phyloP scores from a whole-genome alignment of 2,888 invertebrate species.

The Rotaria macrura region DNA sequence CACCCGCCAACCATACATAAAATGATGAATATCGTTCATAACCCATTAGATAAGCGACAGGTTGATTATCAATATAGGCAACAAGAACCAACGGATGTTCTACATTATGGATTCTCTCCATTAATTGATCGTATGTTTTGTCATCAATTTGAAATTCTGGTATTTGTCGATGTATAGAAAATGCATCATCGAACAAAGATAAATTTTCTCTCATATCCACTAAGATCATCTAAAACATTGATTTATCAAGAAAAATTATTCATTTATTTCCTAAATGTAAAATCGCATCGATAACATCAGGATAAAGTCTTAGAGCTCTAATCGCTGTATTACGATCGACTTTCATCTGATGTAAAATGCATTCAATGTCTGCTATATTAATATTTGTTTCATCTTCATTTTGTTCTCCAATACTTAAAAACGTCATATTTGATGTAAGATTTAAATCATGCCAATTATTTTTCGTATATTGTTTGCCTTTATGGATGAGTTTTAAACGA shows the following conservation, averaged over 20 bases:
- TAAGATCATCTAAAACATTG: background rate
- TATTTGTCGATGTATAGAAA: background rate
- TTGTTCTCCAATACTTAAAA: conserved; percentile 40
- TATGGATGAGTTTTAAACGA: conserved; percentile 40
- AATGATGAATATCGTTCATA: background rate
- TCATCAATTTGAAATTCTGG: background rate
- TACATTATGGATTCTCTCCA: background rate
- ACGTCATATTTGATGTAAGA: conserved; percentile 38
- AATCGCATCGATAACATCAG: conserved; percentile 40
- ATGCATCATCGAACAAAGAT: background rate
- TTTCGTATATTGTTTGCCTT: conserved; percentile 38
- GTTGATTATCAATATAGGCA: background rate
- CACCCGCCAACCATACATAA: background rate
- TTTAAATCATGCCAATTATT: conserved; percentile 36
- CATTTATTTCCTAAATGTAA: conserved; percentile 35
- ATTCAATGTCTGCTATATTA: conserved; percentile 38
- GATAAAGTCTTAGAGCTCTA: conserved; percentile 37
- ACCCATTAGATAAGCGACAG: background rate
- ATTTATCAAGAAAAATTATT: background rate
- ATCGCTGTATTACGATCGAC: conserved; percentile 40
- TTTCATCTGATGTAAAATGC: conserved; percentile 40
- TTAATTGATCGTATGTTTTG: background rate
- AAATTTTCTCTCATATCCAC: background rate
- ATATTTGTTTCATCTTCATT: conserved; percentile 39
- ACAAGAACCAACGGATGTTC: background rate